Percentiles rank a stretch among this genome's conserved stretches.
Conservation (phyloP, 92 coral and sea anemone species). For the Metridium senile region DNA sequence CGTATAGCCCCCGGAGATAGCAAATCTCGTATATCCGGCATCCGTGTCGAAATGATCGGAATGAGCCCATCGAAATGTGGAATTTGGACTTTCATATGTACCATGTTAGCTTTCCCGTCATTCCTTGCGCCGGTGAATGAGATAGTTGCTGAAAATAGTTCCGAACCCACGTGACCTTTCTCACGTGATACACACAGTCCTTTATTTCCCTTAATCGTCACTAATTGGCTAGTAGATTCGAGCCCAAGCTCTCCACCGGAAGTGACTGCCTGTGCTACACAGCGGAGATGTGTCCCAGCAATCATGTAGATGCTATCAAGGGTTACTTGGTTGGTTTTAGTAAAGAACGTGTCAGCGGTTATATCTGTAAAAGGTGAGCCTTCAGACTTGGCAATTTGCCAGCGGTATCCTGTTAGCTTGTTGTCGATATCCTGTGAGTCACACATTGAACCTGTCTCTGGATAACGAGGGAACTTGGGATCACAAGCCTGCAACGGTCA, state of each 20-base stretch:
- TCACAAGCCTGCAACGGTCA: slow-evolving; percentile 80
- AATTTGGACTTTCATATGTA: slow-evolving; percentile 73
- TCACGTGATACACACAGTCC: slow-evolving; percentile 87
- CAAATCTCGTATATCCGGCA: slow-evolving; percentile 66
- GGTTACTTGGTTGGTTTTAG: slow-evolving; percentile 72
- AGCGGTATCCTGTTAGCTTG: slow-evolving; percentile 77
- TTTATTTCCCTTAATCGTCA: slow-evolving; percentile 51
- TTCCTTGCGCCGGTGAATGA: slow-evolving; percentile 85
- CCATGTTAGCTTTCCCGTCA: slow-evolving; percentile 81
- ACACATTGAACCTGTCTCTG: slow-evolving; percentile 95
- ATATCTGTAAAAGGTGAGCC: slow-evolving; percentile 56
- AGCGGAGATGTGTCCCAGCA: slow-evolving; percentile 84
- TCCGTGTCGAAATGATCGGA: slow-evolving; percentile 86
- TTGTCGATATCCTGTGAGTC: slow-evolving; percentile 81
- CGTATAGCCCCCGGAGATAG: slow-evolving; percentile 81
- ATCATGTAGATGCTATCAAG: slow-evolving; percentile 85
- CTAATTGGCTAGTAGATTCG: slow-evolving; percentile 75
- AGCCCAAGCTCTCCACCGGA: slow-evolving; percentile 78
- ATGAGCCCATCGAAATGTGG: slow-evolving; percentile 94
- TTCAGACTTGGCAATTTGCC: slow-evolving; percentile 71
- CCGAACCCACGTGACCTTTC: slow-evolving; percentile 79
- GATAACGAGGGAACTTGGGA: slow-evolving; percentile 88
- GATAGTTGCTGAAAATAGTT: slow-evolving; percentile 79
- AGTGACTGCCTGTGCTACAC: slow-evolving; percentile 89
- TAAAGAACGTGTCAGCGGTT: slow-evolving; percentile 78